Conservation (phyloP, 1,140 invertebrate genomes). For the Phthorimaea operculella region DNA sequence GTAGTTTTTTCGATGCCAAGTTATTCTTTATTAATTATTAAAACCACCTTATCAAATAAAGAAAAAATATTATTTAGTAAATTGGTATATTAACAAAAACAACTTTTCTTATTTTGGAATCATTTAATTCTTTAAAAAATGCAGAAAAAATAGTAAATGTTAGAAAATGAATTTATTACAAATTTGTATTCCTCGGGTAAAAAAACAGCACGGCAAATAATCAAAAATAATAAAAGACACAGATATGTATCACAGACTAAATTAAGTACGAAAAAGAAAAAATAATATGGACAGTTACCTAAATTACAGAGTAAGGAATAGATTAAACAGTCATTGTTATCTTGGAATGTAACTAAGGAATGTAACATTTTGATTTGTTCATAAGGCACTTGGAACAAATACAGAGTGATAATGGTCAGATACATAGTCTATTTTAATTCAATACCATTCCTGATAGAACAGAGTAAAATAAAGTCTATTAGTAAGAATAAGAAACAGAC, state of each 20-base stretch:
- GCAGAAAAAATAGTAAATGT: constrained; percentile 60
- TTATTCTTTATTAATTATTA: too few relatives aligned
- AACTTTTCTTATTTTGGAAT: constrained; percentile 32
- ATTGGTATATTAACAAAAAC: too few relatives aligned
- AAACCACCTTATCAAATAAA: too few relatives aligned
- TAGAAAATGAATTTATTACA: constrained; percentile 65
- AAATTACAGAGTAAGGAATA: not conserved
- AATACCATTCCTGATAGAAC: not conserved
- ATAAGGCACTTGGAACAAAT: constrained; percentile 67
- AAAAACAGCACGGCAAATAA: too few relatives aligned
- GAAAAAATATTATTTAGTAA: too few relatives aligned
- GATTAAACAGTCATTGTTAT: not conserved
- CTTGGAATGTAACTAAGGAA: constrained; percentile 51
- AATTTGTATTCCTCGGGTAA: constrained; percentile 46
- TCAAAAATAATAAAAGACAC: not conserved
- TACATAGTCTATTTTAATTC: constrained; percentile 5
- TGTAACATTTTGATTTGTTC: constrained; percentile 52
- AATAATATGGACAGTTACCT: not conserved
- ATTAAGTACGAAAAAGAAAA: constrained; percentile 28
- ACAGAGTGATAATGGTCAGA: constrained; percentile 43
- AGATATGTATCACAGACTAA: constrained; percentile 44
- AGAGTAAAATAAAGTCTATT: constrained; percentile 6
- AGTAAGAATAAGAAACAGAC: constrained; percentile 1
- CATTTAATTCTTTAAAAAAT: constrained; percentile 59
- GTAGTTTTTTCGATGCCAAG: too few relatives aligned